phyloP scores from a whole-genome alignment of 2,113 vertebrate genomes.

The Madoqua kirkii region DNA sequence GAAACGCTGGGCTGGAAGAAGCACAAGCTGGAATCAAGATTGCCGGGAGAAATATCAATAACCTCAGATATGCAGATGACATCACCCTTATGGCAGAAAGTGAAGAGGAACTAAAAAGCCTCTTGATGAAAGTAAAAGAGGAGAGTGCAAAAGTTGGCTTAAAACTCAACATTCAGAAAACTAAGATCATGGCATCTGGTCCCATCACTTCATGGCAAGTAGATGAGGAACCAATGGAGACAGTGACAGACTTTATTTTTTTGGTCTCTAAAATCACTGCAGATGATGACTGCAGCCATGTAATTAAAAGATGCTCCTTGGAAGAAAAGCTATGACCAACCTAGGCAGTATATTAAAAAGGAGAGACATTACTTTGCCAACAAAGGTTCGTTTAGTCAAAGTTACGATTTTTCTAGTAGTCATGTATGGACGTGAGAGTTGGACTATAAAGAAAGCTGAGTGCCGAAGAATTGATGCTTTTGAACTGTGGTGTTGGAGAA shows the following conservation, averaged over 20 bases:
- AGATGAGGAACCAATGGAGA: neutral
- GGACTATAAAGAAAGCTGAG: neutral
- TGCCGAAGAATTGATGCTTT: neutral
- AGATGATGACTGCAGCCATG: neutral
- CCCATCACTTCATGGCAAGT: neutral
- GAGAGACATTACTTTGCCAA: neutral
- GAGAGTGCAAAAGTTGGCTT: neutral
- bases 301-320: neutral
- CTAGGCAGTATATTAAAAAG: neutral
- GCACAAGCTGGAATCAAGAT: neutral
- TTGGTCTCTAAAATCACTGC: neutral
- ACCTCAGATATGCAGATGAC: neutral
- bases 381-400: neutral
- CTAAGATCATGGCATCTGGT: neutral
- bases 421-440: neutral
- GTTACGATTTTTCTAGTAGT: neutral
- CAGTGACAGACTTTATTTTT: neutral
- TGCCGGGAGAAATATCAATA: neutral
- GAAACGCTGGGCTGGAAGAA: neutral
- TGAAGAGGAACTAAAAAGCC: neutral
- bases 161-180: neutral
- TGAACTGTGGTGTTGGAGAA: neutral
- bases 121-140: neutral
- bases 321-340: neutral
- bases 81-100: neutral